These are phyloP conservation scores for Rhabdophis nuchalis DNA, from an alignment of 2,797 vertebrate species.

Conservation along the genomic window DNA sequence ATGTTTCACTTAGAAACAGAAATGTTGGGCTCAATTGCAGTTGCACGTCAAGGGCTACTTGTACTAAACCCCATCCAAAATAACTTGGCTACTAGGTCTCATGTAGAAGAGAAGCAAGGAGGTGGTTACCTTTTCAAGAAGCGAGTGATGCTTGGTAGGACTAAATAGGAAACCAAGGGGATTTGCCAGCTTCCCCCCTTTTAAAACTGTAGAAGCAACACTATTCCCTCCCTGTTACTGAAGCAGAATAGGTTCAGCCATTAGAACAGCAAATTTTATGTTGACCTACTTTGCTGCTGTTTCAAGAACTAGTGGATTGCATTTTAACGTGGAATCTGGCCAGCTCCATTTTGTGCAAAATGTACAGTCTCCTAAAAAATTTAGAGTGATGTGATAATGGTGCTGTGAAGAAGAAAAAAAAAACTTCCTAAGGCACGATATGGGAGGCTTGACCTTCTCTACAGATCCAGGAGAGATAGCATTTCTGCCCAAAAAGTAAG, in stretches of 20 bases:
- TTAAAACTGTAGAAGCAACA: background rate
- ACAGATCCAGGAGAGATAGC: conserved; percentile 38
- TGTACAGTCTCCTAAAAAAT: background rate
- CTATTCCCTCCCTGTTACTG: background rate
- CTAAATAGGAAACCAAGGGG: background rate
- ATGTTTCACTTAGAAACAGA: no score
- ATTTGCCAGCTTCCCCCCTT: background rate
- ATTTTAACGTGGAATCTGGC: background rate
- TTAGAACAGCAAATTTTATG: background rate
- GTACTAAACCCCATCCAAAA: background rate
- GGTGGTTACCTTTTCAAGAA: background rate
- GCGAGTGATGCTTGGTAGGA: background rate
- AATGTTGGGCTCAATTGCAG: no score
- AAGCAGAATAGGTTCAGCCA: background rate
- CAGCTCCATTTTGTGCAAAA: background rate
- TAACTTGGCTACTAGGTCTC: background rate
- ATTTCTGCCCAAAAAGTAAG: conserved; percentile 20
- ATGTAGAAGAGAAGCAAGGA: background rate
- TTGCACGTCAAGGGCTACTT: no score
- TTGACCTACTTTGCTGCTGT: background rate
- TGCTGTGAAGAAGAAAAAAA: background rate
- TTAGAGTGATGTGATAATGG: background rate
- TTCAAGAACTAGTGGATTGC: background rate
- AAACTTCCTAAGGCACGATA: background rate
- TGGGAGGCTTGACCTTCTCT: background rate